Evolutionary conservation across 2,797 vertebrate genomes (phyloP).

Genomic region (Bryconaethiops microstoma): DNA sequence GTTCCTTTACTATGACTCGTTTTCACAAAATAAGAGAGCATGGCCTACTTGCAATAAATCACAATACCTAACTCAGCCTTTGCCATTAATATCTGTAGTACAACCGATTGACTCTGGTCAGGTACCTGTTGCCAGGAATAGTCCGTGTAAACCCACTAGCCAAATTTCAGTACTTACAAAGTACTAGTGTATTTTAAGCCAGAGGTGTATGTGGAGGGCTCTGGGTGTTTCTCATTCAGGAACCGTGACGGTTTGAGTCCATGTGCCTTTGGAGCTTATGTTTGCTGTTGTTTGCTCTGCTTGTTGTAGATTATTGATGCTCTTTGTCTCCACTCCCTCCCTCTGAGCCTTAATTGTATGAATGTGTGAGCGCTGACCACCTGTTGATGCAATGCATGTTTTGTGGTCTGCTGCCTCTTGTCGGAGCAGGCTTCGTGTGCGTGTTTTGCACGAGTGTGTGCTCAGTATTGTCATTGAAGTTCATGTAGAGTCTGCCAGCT

Average conservation of each 20-base stretch:
- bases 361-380: slow-evolving; percentile 38
- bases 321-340: slow-evolving; percentile 1
- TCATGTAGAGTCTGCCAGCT: slow-evolving; percentile 67
- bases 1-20: neutral
- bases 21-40: slow-evolving; percentile 12
- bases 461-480: slow-evolving; percentile 31
- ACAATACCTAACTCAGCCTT: slow-evolving; percentile 14
- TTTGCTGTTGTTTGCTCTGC: slow-evolving; percentile 5
- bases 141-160: slow-evolving; percentile 5
- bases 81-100: neutral
- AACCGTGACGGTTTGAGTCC: neutral
- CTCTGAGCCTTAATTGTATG: slow-evolving; percentile 50
- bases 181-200: neutral
- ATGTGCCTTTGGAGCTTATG: slow-evolving; percentile 46
- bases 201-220: neutral
- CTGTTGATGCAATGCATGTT: neutral
- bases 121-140: neutral
- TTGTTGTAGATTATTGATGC: slow-evolving; percentile 11
- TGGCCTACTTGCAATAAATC: slow-evolving; percentile 44
- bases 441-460: slow-evolving; percentile 17
- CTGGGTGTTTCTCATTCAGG: neutral
- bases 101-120: neutral
- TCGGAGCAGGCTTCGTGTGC: slow-evolving; percentile 30
- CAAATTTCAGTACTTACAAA: neutral
- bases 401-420: slow-evolving; percentile 33